Conservation (phyloP, 2,113 vertebrate species). For the Corythornis madagascariensis region DNA sequence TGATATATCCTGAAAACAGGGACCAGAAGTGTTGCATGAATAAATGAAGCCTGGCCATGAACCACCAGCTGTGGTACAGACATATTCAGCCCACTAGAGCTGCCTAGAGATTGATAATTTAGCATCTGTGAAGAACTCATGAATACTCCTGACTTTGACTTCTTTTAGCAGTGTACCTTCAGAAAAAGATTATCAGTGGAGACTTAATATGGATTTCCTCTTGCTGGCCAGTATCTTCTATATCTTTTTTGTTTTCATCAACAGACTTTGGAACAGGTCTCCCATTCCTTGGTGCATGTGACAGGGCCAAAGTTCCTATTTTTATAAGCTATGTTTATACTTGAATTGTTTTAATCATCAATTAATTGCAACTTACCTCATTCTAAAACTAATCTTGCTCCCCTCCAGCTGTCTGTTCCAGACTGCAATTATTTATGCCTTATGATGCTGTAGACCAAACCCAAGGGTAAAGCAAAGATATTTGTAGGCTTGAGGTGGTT, state of each 20-base stretch:
- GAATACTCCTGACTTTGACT: neutral
- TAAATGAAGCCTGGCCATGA: neutral
- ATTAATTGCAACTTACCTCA: neutral
- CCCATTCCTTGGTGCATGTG: neutral
- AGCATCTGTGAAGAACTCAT: neutral
- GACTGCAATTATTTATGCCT: neutral
- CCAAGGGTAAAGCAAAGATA: neutral
- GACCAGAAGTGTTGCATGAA: neutral
- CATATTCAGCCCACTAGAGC: neutral
- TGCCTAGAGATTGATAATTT: neutral
- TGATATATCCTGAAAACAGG: neutral
- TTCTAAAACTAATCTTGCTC: neutral
- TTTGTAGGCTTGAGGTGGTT: neutral
- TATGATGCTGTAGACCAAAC: neutral
- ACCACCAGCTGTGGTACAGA: neutral
- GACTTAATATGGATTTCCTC: neutral
- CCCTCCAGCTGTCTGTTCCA: neutral
- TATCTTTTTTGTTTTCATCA: neutral
- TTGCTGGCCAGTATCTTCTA: neutral
- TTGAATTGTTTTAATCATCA: neutral
- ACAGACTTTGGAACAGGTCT: neutral
- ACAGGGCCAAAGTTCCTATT: neutral
- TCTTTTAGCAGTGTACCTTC: neutral
- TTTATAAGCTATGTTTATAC: neutral
- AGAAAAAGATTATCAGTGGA: neutral